Evolutionary conservation across 35 echinoderm and acorn worm species (phyloP), one percentile per base, ranked within the genome.

Genomic region (Apostichopus japonicus): DNA sequence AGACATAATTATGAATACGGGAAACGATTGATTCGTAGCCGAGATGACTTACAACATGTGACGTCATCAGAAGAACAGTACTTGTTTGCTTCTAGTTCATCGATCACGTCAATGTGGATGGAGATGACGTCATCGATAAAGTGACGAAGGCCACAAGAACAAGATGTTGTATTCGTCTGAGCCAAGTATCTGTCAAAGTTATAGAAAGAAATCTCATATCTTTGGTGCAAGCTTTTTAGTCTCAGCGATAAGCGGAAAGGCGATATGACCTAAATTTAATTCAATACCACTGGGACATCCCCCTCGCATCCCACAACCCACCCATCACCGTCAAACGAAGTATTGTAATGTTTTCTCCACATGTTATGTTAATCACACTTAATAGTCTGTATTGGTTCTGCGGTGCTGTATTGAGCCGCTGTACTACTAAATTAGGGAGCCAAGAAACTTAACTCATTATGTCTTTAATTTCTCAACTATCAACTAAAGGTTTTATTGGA

Each of bases 171-270:
- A 23, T 84, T 57, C 19, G 81, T 57, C 57, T 84, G 81, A 22
- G 81, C 81, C 55, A 84, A 84, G 81, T 84, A 84, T 24, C 81
- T 84, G 51, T 0, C 23, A 19, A 87, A 61, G 9, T 53, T 53
- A 14, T 27, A 55, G 7, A 59, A 59, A 86, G 56, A 44, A 58
- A n/a, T 86, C 16, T 53, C 51, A 14, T 58, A 44, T 53, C 13
- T 44, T 4, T 44, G 33, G 2, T 44, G 33, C 33, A 44, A 44
- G 33, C 33, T 44, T 44, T 4, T 44, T 44, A 44, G 33, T 44
- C 33, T 44, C 33, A 44, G 33, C 33, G 33, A 44, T 44, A 44
- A 44, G 33, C 33, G 33, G 2, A 44, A 44, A 44, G 33, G 2
- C 33, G 2, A 4, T 44, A 4, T 44, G 2, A 4, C 33, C 33